Evolutionary conservation across 37 sponge, comb jelly and placozoan genomes (phyloP), one percentile per base, ranked within the genome.

Genomic region (Cladorhizidae sp.): DNA sequence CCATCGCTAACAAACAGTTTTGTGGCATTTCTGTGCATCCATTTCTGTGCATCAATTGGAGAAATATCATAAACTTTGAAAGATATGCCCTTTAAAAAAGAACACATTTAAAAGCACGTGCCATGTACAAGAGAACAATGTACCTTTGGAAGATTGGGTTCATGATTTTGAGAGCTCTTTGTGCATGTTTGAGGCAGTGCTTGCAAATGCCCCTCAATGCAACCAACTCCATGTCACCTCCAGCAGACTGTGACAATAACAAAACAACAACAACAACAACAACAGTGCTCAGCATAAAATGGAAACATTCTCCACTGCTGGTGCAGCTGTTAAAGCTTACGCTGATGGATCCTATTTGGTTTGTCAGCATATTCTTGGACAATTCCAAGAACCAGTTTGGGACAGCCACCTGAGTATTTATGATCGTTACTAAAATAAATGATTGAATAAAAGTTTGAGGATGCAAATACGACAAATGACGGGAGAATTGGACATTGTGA

Each of bases 61-160:
- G n/a, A n/a, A n/a, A n/a, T n/a, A n/a, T n/a, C n/a, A n/a, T n/a
- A n/a, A n/a, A n/a, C n/a, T n/a, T n/a, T n/a, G n/a, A n/a, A n/a
- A n/a, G n/a, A n/a, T n/a, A n/a, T n/a, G n/a, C n/a, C n/a, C n/a
- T n/a, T n/a, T n/a, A n/a, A n/a, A n/a, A n/a, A n/a, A n/a, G n/a
- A n/a, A n/a, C n/a, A n/a, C n/a, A n/a, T n/a, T n/a, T n/a, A n/a
- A n/a, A n/a, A n/a, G n/a, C n/a, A n/a, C n/a, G n/a, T n/a, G n/a
- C n/a, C n/a, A n/a, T n/a, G n/a, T n/a, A n/a, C n/a, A n/a, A n/a
- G n/a, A n/a, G n/a, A n/a, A n/a, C n/a, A n/a, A n/a, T n/a, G 64
- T 45, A 84, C 85, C 76, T 67, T 39, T 64, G 14, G 40, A 84
- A 84, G 33, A 74, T 54, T 43, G 80, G 80, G 40, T 63, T 63